A percentile compares a stretch with the other conserved stretches of the same genome.
Evolutionary conservation across 2,888 invertebrate species (phyloP).

Genomic region (Chrysotoxum bicinctum): DNA sequence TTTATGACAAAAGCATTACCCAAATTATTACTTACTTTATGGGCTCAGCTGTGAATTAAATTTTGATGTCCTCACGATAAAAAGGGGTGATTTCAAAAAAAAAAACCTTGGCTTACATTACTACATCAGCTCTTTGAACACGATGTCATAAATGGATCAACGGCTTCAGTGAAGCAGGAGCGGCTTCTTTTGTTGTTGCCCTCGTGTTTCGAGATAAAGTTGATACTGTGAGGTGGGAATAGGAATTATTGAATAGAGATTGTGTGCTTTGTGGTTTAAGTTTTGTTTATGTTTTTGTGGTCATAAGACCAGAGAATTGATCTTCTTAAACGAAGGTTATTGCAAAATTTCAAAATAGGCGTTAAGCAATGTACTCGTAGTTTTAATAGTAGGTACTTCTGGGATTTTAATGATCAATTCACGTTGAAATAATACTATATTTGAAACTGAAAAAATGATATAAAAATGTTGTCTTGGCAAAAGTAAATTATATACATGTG

Average conservation of each 20-base stretch:
- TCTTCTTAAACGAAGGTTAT: constrained; percentile 52
- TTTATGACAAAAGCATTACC: constrained; percentile 31
- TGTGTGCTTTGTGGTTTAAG: constrained; percentile 31
- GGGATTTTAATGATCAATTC: not conserved
- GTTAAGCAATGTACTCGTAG: constrained; percentile 31
- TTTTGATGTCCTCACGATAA: constrained; percentile 35
- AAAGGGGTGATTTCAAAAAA: constrained; percentile 20
- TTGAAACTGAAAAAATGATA: too few relatives aligned
- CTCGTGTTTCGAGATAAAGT: constrained; percentile 21
- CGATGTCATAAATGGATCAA: constrained; percentile 38
- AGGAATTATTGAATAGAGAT: constrained; percentile 23
- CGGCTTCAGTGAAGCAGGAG: constrained; percentile 17
- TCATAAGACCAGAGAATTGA: constrained; percentile 29
- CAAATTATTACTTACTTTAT: constrained; percentile 21
- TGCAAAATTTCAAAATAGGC: constrained; percentile 17
- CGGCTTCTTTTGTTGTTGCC: constrained; percentile 13
- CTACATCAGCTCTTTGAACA: constrained; percentile 2
- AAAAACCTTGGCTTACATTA: constrained; percentile 47
- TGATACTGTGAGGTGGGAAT: constrained; percentile 6
- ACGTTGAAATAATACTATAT: constrained; percentile 1
- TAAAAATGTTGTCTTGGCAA: too few relatives aligned
- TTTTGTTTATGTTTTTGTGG: constrained; percentile 20
- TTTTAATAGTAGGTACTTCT: not conserved
- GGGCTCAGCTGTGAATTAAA: constrained; percentile 23
- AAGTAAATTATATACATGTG: too few relatives aligned